Base-by-base conservation (phyloP, 2,888 invertebrate genomes). In the Venustoraphidia nigricollis region DNA sequence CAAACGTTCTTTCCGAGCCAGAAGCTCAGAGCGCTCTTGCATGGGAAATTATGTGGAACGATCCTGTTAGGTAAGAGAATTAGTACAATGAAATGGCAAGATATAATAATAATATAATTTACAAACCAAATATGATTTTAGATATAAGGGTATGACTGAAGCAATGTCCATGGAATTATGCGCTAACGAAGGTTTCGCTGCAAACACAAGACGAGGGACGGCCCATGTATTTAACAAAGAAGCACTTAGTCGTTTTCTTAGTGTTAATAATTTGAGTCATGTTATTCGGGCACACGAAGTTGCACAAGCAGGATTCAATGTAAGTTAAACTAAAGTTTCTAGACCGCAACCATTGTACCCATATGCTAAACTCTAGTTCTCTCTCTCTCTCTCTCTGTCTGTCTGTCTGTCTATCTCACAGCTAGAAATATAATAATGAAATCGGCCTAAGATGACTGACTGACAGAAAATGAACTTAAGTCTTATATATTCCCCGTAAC, bases 1-100 rank as follows among this genome's bases (percentile, higher is more conserved):
- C 81, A 0, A 69, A 70, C 40, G 81, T 81, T 0, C 65, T 86
- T 39, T 61, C 67, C 27, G 72, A 77, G 48, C 84, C 83, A 0
- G 80, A 81, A 42, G 69, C 69, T 39, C 77, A 83, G 60, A 80
- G 80, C 61, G 71, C 75, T n/a, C 65, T 84, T 47, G 83, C 84
- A 2, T 86, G 85, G 85, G 83, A 86, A 58, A 65, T 86, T 17
- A 70, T 86, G 66, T 86, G 86, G 86, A 85, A 83, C 61, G 86
- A 86, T 60, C 84, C 84, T 1, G 62, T 78, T 45, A 73, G 70
- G 73, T 74, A 56, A 57, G 61, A 36, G 14, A 27, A 51, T 27
- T 27, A 3, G 27, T 27, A 27, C 27, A 27, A 27, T 27, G 27
- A 27, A 27, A 27, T 27, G 27, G 6, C 34, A 42, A 9, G 8